Conservation (phyloP, 1,140 invertebrate species). For the Plectus sambesii region DNA sequence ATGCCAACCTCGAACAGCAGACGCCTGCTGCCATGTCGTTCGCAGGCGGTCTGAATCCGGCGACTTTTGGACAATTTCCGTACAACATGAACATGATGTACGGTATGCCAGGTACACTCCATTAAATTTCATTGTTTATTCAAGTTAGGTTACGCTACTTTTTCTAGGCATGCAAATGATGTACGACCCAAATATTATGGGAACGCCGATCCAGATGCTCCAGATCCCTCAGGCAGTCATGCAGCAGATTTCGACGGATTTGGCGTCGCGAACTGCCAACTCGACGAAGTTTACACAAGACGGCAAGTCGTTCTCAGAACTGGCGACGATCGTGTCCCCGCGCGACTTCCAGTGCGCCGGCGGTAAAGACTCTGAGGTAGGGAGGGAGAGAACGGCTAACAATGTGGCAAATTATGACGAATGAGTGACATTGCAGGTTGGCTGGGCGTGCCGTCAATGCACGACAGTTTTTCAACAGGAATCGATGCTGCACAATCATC, state of each 20-base stretch:
- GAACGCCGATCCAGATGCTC: conserved; percentile 35
- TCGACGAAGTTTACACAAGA: conserved; percentile 36
- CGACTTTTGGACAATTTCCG: conserved; percentile 28
- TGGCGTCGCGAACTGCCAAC: conserved; percentile 19
- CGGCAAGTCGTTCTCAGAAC: conserved; percentile 20
- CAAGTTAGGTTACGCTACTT: too few species aligned
- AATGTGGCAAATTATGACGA: conserved; percentile 3
- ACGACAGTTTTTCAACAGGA: conserved; percentile 42
- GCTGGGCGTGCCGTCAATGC: conserved; percentile 41
- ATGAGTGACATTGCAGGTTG: conserved; percentile 29
- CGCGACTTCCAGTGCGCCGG: conserved; percentile 22
- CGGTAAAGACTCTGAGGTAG: conserved; percentile 22
- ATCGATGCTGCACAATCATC: conserved; percentile 35
- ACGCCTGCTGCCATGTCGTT: too few species aligned
- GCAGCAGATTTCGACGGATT: conserved; percentile 30
- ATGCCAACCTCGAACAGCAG: too few species aligned
- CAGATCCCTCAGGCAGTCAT: conserved; percentile 41
- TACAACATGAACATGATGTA: conserved; percentile 33
- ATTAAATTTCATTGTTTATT: too few species aligned
- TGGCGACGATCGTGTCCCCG: conserved; percentile 18
- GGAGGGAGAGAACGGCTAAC: conserved; percentile 6
- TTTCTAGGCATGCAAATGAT: conserved; percentile 29
- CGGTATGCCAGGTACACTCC: too few species aligned
- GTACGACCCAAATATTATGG: conserved; percentile 32
- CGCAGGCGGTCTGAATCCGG: too few species aligned